Evolutionary conservation across 1,140 invertebrate species (phyloP).

Genomic region (Drosophila mayri): DNA sequence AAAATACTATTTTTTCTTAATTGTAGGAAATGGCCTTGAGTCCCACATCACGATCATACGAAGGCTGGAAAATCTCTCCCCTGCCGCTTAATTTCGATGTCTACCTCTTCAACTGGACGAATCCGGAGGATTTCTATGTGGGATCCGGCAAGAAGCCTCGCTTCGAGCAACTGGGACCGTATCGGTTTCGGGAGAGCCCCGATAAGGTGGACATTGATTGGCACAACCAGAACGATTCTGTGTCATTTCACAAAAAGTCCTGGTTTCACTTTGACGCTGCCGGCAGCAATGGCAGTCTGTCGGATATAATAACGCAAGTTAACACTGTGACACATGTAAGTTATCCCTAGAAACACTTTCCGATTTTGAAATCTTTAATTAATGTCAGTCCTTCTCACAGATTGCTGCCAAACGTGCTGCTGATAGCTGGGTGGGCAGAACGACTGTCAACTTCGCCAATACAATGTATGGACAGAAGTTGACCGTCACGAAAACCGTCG

Average conservation of each 20-base stretch:
- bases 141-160: conserved; percentile 86
- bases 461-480: conserved; percentile 81
- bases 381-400: conserved; percentile 84
- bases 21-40: conserved; percentile 88
- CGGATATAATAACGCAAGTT: conserved; percentile 91
- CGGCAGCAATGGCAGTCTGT: conserved; percentile 90
- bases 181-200: conserved; percentile 89
- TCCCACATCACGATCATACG: conserved; percentile 87
- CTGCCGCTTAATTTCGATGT: conserved; percentile 91
- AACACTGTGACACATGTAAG: conserved; percentile 92
- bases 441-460: background rate
- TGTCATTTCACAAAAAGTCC: conserved; percentile 92
- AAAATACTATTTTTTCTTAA: conserved; percentile 8
- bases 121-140: conserved; percentile 87
- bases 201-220: conserved; percentile 90
- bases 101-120: conserved; percentile 94
- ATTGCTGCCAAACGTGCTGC: conserved; percentile 86
- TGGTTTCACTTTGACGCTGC: conserved; percentile 91
- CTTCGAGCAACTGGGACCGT: conserved; percentile 90
- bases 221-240: conserved; percentile 90
- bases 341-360: conserved; percentile 78
- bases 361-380: background rate
- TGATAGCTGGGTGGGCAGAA: background rate
- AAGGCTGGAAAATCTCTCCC: conserved; percentile 90
- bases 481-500: conserved; percentile 87